phyloP scores from a whole-genome alignment of 2,797 vertebrate genomes.

The Macropodus opercularis region DNA sequence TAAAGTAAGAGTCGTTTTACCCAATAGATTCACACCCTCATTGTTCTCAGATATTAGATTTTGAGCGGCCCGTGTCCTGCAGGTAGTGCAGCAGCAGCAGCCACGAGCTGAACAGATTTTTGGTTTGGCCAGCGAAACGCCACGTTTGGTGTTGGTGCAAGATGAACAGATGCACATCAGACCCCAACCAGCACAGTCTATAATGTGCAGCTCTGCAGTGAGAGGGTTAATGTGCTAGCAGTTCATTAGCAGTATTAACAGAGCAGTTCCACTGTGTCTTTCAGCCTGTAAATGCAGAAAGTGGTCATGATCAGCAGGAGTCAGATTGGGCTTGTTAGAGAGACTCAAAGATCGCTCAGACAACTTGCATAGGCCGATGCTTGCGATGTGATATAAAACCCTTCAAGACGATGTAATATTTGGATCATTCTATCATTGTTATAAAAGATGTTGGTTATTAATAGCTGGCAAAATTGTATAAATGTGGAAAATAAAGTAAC shows the following conservation, averaged over 20 bases:
- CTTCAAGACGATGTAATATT: constrained; percentile 16
- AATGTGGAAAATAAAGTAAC: background rate
- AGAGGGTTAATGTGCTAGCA: constrained; percentile 50
- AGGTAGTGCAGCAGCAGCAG: constrained; percentile 31
- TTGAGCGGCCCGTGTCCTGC: constrained; percentile 24
- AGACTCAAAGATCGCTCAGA: constrained; percentile 13
- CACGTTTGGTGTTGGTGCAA: constrained; percentile 49
- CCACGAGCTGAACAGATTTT: constrained; percentile 6
- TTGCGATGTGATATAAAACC: constrained; percentile 12
- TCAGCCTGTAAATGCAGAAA: constrained; percentile 44
- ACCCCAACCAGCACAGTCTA: constrained; percentile 55
- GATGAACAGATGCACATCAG: constrained; percentile 59
- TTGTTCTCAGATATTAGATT: constrained; percentile 27
- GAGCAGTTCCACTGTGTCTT: constrained; percentile 16
- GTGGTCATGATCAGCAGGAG: constrained; percentile 48
- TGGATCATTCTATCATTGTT: constrained; percentile 11
- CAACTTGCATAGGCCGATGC: constrained; percentile 2
- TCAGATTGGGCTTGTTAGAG: constrained; percentile 28
- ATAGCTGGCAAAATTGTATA: background rate
- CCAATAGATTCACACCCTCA: constrained; percentile 32
- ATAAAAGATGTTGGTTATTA: background rate
- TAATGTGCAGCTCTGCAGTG: constrained; percentile 59
- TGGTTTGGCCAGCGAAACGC: constrained; percentile 16
- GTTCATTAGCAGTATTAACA: constrained; percentile 52
- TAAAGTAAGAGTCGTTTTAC: constrained; percentile 36